phyloP scores from a whole-genome alignment of 2,113 vertebrate genomes.

The Dermatemys mawii region DNA sequence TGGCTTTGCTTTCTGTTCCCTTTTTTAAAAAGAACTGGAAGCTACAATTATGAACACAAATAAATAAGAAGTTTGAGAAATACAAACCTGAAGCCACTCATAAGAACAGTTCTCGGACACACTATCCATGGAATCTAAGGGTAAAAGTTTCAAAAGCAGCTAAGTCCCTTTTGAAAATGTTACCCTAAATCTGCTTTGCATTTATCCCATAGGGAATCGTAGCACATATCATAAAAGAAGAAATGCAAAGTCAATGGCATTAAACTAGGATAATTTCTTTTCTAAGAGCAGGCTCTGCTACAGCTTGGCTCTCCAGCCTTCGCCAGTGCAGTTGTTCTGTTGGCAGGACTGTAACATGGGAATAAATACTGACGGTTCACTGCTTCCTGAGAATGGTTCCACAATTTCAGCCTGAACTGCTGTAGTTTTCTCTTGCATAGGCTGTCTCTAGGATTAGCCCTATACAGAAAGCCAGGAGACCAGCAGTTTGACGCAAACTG shows the following conservation, averaged over 20 bases:
- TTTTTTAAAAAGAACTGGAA: not conserved
- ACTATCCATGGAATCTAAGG: not conserved
- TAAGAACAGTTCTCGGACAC: too few species aligned
- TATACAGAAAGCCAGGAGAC: too few species aligned
- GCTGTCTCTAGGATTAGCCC: too few species aligned
- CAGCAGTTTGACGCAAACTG: too few species aligned
- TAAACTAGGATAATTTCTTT: not conserved
- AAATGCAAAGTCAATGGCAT: not conserved
- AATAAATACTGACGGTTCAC: too few species aligned
- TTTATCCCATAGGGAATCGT: not conserved
- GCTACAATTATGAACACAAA: too few species aligned
- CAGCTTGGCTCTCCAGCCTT: not conserved
- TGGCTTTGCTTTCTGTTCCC: too few species aligned
- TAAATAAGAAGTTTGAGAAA: not conserved
- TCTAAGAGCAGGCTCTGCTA: not conserved
- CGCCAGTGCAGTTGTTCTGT: too few species aligned
- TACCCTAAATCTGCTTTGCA: not conserved
- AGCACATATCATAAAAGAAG: not conserved
- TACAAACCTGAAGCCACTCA: not conserved
- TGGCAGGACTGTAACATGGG: too few species aligned
- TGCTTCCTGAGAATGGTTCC: too few species aligned
- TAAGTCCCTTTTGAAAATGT: not conserved
- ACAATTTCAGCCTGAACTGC: too few species aligned
- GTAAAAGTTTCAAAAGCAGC: not conserved
- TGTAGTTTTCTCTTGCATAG: too few species aligned